Conservation (phyloP, 2,888 invertebrate species). For the Sinotaia quadrata region DNA sequence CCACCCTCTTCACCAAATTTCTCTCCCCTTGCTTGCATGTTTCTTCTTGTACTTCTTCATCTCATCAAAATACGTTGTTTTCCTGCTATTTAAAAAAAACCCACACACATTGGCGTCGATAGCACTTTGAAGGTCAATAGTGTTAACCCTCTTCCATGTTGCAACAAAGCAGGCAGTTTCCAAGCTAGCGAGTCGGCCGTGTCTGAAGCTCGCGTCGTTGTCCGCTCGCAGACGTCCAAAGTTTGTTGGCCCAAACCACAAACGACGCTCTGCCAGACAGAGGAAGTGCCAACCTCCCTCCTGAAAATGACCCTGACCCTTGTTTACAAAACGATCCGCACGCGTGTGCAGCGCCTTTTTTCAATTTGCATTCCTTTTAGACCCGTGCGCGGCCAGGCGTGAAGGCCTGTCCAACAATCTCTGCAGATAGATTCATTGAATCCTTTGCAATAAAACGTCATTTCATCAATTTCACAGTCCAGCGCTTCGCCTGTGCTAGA, state of each 20-base stretch:
- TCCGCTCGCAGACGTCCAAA: neutral
- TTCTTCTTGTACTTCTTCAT: too few relatives aligned
- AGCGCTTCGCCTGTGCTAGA: constrained; percentile 23
- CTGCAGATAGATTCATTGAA: constrained; percentile 36
- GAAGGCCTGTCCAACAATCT: constrained; percentile 25
- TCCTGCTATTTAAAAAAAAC: too few relatives aligned
- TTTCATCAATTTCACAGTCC: constrained; percentile 42
- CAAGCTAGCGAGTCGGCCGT: too few relatives aligned
- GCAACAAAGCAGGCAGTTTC: too few relatives aligned
- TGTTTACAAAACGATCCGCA: constrained; percentile 33
- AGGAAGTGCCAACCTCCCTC: neutral
- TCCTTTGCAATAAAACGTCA: constrained; percentile 42
- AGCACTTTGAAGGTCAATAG: too few relatives aligned
- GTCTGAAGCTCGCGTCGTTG: too few relatives aligned
- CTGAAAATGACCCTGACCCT: constrained; percentile 1
- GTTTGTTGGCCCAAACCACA: neutral
- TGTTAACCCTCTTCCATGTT: too few relatives aligned
- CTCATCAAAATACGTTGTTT: too few relatives aligned
- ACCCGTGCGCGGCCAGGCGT: constrained; percentile 22
- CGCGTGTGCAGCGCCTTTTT: constrained; percentile 22
- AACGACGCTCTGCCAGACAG: neutral
- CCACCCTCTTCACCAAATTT: too few relatives aligned
- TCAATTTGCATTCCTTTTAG: constrained; percentile 28
- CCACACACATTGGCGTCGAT: too few relatives aligned
- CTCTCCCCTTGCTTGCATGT: too few relatives aligned